phyloP scores from a whole-genome alignment of 1,140 invertebrate species.

The Andrena cerasifolii region DNA sequence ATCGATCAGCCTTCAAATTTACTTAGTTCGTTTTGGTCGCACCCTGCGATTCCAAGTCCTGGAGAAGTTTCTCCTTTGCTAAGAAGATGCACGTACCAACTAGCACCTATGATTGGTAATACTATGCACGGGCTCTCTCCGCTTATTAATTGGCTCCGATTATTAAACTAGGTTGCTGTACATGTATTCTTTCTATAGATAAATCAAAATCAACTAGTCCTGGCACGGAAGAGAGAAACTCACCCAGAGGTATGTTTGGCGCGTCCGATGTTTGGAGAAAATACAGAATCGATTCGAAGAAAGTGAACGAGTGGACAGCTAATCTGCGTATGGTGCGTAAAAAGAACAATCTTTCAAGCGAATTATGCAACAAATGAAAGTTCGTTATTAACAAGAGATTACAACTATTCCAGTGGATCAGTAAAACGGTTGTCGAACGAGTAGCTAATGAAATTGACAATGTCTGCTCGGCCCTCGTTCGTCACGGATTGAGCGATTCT shows the following conservation, averaged over 20 bases:
- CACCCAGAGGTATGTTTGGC: conserved; percentile 78
- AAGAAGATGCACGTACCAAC: conserved; percentile 82
- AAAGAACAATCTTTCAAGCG: neutral
- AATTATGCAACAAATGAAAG: neutral
- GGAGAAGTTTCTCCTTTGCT: conserved; percentile 83
- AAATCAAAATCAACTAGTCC: conserved; percentile 80
- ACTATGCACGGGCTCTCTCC: neutral
- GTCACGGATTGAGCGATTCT: conserved; percentile 87
- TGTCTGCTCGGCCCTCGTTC: conserved; percentile 86
- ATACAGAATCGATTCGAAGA: conserved; percentile 84
- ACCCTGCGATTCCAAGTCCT: conserved; percentile 82
- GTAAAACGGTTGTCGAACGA: conserved; percentile 88
- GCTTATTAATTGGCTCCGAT: neutral
- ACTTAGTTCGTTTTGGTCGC: conserved; percentile 84
- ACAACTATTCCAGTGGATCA: conserved; percentile 87
- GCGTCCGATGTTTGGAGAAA: conserved; percentile 84
- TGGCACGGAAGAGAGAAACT: conserved; percentile 81
- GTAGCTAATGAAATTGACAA: conserved; percentile 87
- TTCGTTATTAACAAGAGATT: neutral
- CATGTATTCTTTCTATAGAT: conserved; percentile 28
- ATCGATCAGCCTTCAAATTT: conserved; percentile 78
- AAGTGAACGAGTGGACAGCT: conserved; percentile 86
- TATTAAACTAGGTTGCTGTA: neutral
- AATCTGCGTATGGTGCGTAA: conserved; percentile 85
- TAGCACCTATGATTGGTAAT: conserved; percentile 83